These are phyloP conservation scores for Criorhina ranunculi DNA, from an alignment of 2,888 invertebrate genomes.

Conservation along the genomic window DNA sequence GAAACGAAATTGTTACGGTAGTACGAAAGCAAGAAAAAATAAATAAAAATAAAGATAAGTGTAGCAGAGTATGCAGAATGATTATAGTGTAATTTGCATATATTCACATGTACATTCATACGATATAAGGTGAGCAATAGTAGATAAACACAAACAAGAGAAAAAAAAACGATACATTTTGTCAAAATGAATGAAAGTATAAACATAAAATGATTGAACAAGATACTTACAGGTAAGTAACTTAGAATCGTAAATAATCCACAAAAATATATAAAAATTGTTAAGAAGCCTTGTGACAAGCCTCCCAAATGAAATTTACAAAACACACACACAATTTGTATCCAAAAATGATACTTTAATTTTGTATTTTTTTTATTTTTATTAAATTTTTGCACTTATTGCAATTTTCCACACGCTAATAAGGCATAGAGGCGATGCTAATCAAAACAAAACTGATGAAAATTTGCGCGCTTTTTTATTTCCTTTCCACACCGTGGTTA, in stretches of 20 bases:
- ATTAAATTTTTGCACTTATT: slow-evolving; percentile 45
- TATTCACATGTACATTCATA: slow-evolving; percentile 26
- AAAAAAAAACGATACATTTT: slow-evolving; percentile 18
- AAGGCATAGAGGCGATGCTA: background rate
- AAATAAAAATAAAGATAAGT: slow-evolving; percentile 36
- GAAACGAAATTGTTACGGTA: slow-evolving; percentile 15
- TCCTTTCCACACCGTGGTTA: slow-evolving; percentile 1
- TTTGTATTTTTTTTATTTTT: slow-evolving; percentile 32
- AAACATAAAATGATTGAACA: slow-evolving; percentile 2
- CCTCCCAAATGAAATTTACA: slow-evolving; percentile 2
- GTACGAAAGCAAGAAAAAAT: slow-evolving; percentile 5
- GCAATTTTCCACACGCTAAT: slow-evolving; percentile 37
- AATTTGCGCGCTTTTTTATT: slow-evolving; percentile 67
- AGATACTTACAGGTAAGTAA: slow-evolving; percentile 71
- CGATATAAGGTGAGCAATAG: slow-evolving; percentile 28
- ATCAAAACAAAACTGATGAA: slow-evolving; percentile 53
- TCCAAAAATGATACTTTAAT: slow-evolving; percentile 19
- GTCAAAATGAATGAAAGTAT: slow-evolving; percentile 24
- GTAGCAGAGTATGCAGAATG: slow-evolving; percentile 36
- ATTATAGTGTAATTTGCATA: slow-evolving; percentile 36
- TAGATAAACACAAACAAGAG: background rate
- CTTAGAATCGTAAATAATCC: slow-evolving; percentile 56
- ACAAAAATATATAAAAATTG: slow-evolving; percentile 49
- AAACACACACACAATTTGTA: slow-evolving; percentile 22
- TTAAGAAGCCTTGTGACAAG: slow-evolving; percentile 25